phyloP scores from a whole-genome alignment of 92 coral and sea anemone species.

The Parazoanthus atlanticus region DNA sequence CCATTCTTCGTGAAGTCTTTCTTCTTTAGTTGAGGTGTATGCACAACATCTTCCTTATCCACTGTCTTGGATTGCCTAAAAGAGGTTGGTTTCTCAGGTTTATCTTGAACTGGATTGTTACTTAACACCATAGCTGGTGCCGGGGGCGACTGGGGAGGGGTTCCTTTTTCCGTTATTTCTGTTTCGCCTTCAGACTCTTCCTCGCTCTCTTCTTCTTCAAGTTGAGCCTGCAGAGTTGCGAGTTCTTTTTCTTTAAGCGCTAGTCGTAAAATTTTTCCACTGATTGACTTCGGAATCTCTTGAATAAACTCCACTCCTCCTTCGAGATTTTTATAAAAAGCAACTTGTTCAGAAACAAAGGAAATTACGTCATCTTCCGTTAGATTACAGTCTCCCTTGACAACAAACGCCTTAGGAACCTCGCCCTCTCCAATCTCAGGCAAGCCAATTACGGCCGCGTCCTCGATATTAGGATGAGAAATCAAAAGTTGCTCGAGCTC shows the following conservation, averaged over 20 bases:
- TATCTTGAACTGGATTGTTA: too few species aligned
- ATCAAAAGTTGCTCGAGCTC: constrained; percentile 75
- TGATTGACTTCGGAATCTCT: constrained; percentile 73
- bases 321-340: constrained; percentile 65
- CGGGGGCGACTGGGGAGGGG: too few species aligned
- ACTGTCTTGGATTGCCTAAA: too few species aligned
- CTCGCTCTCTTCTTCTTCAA: neutral
- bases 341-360: constrained; percentile 63
- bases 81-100: too few species aligned
- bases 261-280: constrained; percentile 80
- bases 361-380: constrained; percentile 64
- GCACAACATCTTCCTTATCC: neutral
- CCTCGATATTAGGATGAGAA: constrained; percentile 81
- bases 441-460: constrained; percentile 83
- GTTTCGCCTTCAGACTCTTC: neutral
- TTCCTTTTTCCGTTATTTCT: neutral
- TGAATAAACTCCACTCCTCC: constrained; percentile 81
- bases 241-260: constrained; percentile 59
- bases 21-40: too few species aligned
- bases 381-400: constrained; percentile 57
- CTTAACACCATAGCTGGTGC: too few species aligned
- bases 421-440: constrained; percentile 79
- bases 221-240: neutral
- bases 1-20: neutral
- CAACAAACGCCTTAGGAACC: constrained; percentile 81